These are phyloP conservation scores for Plusia festucae DNA, from an alignment of 2,888 invertebrate species.

Conservation along the genomic window DNA sequence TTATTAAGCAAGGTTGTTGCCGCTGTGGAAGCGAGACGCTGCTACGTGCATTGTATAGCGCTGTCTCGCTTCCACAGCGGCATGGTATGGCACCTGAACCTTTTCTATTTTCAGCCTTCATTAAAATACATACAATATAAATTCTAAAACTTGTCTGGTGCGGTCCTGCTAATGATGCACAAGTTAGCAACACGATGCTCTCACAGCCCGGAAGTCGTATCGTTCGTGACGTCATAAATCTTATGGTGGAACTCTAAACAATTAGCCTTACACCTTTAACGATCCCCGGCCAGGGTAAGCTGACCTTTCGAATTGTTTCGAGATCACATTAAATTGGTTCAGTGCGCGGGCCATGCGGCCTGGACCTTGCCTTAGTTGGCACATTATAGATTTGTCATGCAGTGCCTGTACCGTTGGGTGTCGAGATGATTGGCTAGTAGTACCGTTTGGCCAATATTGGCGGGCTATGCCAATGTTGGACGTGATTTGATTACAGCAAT, in stretches of 20 bases:
- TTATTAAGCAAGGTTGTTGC: too few species aligned
- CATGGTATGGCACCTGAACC: too few species aligned
- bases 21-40: too few species aligned
- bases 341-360: constrained; percentile 50
- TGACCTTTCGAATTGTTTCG: constrained; percentile 48
- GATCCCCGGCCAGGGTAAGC: constrained; percentile 59
- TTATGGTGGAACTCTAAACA: constrained; percentile 72
- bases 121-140: constrained; percentile 49
- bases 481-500: background rate
- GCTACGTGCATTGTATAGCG: too few species aligned
- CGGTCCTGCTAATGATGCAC: constrained; percentile 52
- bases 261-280: constrained; percentile 79
- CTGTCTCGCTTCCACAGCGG: too few species aligned
- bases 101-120: constrained; percentile 21
- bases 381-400: constrained; percentile 81
- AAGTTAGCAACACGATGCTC: constrained; percentile 43
- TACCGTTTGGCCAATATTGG: constrained; percentile 41
- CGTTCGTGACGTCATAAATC: constrained; percentile 80
- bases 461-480: constrained; percentile 28
- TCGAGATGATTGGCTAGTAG: constrained; percentile 61
- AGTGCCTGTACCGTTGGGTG: constrained; percentile 65
- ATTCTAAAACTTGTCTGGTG: constrained; percentile 24
- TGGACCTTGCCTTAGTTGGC: constrained; percentile 67
- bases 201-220: constrained; percentile 63
- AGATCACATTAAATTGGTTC: constrained; percentile 35